Conservation (phyloP, 2,888 invertebrate species). For the Clusia tigrina region DNA sequence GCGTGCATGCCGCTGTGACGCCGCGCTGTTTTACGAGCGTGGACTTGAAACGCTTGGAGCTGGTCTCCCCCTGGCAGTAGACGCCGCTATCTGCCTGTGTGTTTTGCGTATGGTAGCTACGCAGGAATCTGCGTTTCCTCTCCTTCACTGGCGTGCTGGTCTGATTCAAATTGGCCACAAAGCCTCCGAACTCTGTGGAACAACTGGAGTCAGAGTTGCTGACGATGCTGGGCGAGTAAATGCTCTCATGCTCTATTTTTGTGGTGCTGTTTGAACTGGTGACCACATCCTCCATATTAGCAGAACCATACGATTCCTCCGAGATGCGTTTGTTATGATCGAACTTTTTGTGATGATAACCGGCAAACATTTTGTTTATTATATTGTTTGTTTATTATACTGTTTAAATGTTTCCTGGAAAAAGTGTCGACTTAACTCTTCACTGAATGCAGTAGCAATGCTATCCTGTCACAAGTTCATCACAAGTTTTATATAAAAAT, state of each 20-base stretch:
- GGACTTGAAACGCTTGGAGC: too few species aligned
- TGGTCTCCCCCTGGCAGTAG: neutral
- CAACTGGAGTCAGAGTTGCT: neutral
- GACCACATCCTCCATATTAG: neutral
- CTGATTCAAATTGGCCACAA: neutral
- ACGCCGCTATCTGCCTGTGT: neutral
- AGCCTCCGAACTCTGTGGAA: neutral
- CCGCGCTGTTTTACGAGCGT: too few species aligned
- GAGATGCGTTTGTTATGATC: neutral
- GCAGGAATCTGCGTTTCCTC: too few species aligned
- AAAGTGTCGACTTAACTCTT: neutral
- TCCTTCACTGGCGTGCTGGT: slow-evolving; percentile 4
- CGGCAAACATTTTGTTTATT: neutral
- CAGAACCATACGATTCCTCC: neutral
- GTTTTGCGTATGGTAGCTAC: neutral
- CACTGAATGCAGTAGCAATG: too few species aligned
- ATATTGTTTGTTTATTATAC: neutral
- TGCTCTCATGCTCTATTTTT: neutral
- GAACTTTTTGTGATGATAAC: slow-evolving; percentile 1
- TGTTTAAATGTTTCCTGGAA: neutral
- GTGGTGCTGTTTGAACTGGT: neutral
- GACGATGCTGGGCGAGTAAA: neutral
- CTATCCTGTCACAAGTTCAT: neutral
- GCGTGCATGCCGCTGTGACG: slow-evolving; percentile 7
- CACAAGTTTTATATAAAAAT: neutral